Base-by-base conservation (phyloP, 2,888 invertebrate genomes). In the Atethmia centrago region DNA sequence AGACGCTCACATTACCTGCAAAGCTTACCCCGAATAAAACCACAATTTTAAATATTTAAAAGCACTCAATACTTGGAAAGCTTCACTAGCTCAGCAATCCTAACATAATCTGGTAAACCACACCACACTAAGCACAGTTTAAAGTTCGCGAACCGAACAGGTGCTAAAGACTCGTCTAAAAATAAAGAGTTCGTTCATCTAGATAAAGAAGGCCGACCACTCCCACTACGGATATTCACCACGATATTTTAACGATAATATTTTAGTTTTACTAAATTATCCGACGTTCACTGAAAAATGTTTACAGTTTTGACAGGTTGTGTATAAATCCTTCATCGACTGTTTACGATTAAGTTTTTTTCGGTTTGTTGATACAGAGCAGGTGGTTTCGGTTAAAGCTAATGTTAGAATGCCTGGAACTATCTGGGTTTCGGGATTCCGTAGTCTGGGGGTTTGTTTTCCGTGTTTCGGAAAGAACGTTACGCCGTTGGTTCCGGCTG, bases 141-240 rank as follows among this genome's bases (percentile, higher is more conserved):
- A 89, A 88, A 92, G 90, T 93, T 93, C 90, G 92, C 93, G 87
- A 92, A 92, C 87, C 82, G 82, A 88, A 83, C 93, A 94, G 92
- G 93, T 93, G 94, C 89, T 90, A 92, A 85, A 89, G 87, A 91
- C 81, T 87, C 85, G 77, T 93, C 94, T 95, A 96, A 95, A 95
- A 93, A 94, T 95, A 95, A 84, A 89, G 85, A 90, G 93, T 94
- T 94, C 94, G 94, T 94, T 95, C 92, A 92, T 93, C 94, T 88
- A 94, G 83, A 85, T 83, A 81, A 76, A 87, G 82, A 88, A 87
- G 89, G 86, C 83, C 85, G 74, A 61, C 63, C 65, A 84, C 90
- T 87, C 91, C 91, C 90, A 90, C 91, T 62, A 63, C 61, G 73
- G 67, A 70, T 77, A 82, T 16, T 76, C 80, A 81, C 49, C 80